Evolutionary conservation across 2,113 vertebrate genomes (phyloP), one percentile per base, ranked within the genome.

Genomic region (Oreotrochilus melanogaster): DNA sequence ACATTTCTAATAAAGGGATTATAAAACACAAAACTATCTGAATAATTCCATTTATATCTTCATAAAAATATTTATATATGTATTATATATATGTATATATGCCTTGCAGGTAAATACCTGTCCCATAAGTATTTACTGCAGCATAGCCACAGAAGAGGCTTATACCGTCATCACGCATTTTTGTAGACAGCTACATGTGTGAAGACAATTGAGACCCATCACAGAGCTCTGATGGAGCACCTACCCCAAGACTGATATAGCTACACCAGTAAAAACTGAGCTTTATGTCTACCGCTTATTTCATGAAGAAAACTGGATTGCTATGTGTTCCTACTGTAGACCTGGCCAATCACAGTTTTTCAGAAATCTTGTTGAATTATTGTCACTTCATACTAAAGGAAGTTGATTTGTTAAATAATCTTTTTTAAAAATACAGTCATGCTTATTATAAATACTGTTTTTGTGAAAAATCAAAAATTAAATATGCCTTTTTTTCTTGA

Each of bases 131-230:
- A 71, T 5, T 19, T 62, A 53, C 50, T 51, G 22, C 2, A 60
- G 3, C 23, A 76, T 7, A 73, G 24, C 7, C 37, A 76, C 24
- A 18, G 14, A 70, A 80, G 7, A 42, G 12, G 7, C 61, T 37
- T 64, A 10, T 54, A 66, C 2, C 17, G 24, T 78, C 8, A 37
- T 42, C 18, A 23, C 1, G 0, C 24, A 43, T 54, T 80, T 86
- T 70, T 78, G 42, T 37, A 47, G 22, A 37, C 0, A 78, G 15
- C 11, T 71, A 0, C 10, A 27, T 0, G 0, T 14, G 31, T 23
- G 48, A 74, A 84, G 21, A 74, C 7, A 2, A 67, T 18, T 1
- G 0, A 56, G 22, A n/a, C 9, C 42, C 75, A 47, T 62, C 7
- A 30, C 18, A 58, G 14, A 54, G 23, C 62, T 78, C 11, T n/a